Conservation (phyloP, 2,888 invertebrate genomes). For the Horisme vitalbata region DNA sequence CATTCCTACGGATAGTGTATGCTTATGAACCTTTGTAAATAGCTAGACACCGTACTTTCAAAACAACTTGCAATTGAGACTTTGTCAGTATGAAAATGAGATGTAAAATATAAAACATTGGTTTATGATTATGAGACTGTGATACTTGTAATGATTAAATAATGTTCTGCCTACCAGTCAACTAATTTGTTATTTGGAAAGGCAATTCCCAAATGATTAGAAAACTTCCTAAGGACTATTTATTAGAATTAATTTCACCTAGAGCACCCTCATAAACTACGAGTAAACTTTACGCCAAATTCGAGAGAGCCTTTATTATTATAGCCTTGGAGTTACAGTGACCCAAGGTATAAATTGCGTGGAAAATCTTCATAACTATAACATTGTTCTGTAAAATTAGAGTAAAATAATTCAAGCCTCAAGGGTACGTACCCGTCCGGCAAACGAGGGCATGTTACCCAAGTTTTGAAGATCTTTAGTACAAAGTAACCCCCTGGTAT, state of each 20-base stretch:
- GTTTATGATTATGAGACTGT: not conserved
- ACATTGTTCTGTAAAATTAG: constrained; percentile 6
- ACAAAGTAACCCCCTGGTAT: too few species aligned
- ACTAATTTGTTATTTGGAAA: not conserved
- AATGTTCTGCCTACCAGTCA: not conserved
- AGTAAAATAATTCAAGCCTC: constrained; percentile 7
- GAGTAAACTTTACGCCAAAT: constrained; percentile 26
- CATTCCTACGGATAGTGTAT: constrained; percentile 26
- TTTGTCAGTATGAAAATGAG: constrained; percentile 16
- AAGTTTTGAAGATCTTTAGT: not conserved
- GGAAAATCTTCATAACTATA: constrained; percentile 20
- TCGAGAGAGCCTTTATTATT: constrained; percentile 24
- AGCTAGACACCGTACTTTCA: constrained; percentile 15
- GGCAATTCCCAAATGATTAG: constrained; percentile 8
- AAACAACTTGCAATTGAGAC: constrained; percentile 11
- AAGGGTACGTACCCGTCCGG: not conserved
- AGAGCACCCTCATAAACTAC: constrained; percentile 26
- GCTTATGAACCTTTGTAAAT: constrained; percentile 21
- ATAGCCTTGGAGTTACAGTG: constrained; percentile 22
- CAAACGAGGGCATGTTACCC: not conserved
- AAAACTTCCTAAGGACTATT: constrained; percentile 29
- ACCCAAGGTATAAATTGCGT: constrained; percentile 22
- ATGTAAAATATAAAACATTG: constrained; percentile 4
- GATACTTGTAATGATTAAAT: not conserved
- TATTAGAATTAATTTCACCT: constrained; percentile 31